Base-by-base conservation (phyloP, 2,113 vertebrate species). In the Crocuta crocuta region DNA sequence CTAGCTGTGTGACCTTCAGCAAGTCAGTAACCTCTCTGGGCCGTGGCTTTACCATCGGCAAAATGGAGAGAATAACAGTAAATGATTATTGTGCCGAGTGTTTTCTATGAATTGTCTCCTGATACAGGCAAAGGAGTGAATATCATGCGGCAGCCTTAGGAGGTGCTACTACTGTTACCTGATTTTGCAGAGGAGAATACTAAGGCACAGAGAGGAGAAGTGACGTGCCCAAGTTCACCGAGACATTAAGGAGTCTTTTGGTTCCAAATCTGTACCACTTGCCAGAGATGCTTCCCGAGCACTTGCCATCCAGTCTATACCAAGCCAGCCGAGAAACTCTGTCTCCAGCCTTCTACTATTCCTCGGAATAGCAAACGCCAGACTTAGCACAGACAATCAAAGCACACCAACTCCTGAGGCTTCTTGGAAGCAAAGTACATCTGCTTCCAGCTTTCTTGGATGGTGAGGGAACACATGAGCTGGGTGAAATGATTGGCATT, bases 351-450 rank as follows among this genome's bases (percentile, higher is more conserved):
- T 53, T 23, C n/a, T 84, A 66, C 39, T 19, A 33, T 71, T 89
- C 71, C 23, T 84, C 80, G 19, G 74, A 21, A 31, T 28, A 61
- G n/a, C 5, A 7, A 92, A 89, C 28, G n/a, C 43, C 70, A 65
- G 43, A 23, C 89, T 97, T 79, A 92, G 43, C 65, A 58, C 5
- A 84, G 74, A 92, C n/a, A 82, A 74, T 78, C 63, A 88, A 84
- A 87, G 81, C 45, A 33, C 53, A 63, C 0, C 63, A 66, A 89
- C 35, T 45, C 68, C 53, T 10, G 16, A 48, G 53, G 4, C 35
- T 43, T 92, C 61, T 58, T 35, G 50, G 31, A 35, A 92, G 16
- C 74, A 90, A 92, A 81, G 53, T 28, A 26, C 31, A 82, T 76
- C 39, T 16, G 4, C 39, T 80, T 89, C 83, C 74, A 84, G 71